Evolutionary conservation across 2,888 invertebrate species (phyloP).

Genomic region (Anthrax anthrax): DNA sequence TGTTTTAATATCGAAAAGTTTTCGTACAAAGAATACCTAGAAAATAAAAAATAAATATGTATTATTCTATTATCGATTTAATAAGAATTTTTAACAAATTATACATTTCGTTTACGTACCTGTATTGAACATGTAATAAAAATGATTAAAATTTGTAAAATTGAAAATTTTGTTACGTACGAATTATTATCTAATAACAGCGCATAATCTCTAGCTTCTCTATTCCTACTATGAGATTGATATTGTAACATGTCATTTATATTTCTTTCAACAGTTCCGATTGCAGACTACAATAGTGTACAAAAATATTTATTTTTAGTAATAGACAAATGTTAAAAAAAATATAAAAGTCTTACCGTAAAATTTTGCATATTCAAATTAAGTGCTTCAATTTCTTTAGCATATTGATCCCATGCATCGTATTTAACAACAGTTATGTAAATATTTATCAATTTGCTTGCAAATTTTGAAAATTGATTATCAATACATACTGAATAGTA

Average conservation of each 20-base stretch:
- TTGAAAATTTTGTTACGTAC: slow-evolving; percentile 81
- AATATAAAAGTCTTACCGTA: slow-evolving; percentile 45
- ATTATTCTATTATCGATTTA: background rate
- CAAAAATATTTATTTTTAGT: background rate
- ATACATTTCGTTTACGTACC: slow-evolving; percentile 34
- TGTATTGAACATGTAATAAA: slow-evolving; percentile 61
- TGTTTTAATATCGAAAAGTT: slow-evolving; percentile 69
- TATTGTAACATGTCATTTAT: slow-evolving; percentile 74
- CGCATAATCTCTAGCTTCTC: slow-evolving; percentile 71
- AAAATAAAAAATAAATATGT: slow-evolving; percentile 18
- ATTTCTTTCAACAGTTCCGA: slow-evolving; percentile 65
- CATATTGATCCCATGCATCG: slow-evolving; percentile 85
- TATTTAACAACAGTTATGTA: slow-evolving; percentile 84
- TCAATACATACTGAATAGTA: slow-evolving; percentile 86
- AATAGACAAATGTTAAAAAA: background rate
- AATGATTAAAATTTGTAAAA: slow-evolving; percentile 73
- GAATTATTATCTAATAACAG: slow-evolving; percentile 65
- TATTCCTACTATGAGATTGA: slow-evolving; percentile 65
- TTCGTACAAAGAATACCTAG: slow-evolving; percentile 78
- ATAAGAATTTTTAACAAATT: background rate
- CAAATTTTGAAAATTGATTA: slow-evolving; percentile 84
- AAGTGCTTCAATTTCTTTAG: slow-evolving; percentile 74
- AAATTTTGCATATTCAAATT: slow-evolving; percentile 83
- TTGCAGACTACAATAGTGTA: slow-evolving; percentile 43
- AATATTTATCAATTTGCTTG: slow-evolving; percentile 75